Evolutionary conservation across 1,140 invertebrate genomes (phyloP).

Genomic region (Coelopa frigida): DNA sequence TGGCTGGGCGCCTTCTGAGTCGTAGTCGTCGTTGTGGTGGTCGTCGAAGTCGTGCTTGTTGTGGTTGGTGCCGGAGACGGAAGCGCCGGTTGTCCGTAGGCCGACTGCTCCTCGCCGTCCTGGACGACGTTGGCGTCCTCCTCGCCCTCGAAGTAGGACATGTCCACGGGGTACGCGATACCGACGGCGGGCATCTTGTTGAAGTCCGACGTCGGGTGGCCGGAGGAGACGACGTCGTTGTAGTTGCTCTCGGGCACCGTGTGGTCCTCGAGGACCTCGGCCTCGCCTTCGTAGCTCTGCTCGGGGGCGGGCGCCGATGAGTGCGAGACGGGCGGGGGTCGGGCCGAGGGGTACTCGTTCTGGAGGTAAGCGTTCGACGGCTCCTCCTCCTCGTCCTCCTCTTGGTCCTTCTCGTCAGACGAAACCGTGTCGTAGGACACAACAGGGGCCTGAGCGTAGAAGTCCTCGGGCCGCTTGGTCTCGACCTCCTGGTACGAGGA

Average conservation of each 20-base stretch:
- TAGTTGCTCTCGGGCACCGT: constrained; percentile 33
- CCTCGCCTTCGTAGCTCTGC: constrained; percentile 29
- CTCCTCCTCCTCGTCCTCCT: no score
- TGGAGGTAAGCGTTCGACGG: no score
- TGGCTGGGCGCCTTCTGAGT: background rate
- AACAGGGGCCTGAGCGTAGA: background rate
- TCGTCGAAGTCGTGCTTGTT: constrained; percentile 15
- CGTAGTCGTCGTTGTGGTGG: constrained; percentile 12
- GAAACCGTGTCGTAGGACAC: constrained; percentile 2
- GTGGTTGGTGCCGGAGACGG: constrained; percentile 8
- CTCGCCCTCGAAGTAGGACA: constrained; percentile 36
- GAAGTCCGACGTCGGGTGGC: constrained; percentile 33
- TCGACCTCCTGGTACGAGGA: constrained; percentile 16
- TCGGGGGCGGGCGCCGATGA: constrained; percentile 13
- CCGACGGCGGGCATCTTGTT: constrained; percentile 40
- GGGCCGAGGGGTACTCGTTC: background rate
- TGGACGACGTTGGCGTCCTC: no score
- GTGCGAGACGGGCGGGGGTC: background rate
- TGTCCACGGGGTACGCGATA: constrained; percentile 37
- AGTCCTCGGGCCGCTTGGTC: constrained; percentile 11
- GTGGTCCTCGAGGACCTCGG: constrained; percentile 30
- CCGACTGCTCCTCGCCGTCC: constrained; percentile 5
- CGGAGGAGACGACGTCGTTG: constrained; percentile 21
- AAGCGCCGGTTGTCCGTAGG: constrained; percentile 11
- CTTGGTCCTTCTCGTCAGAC: background rate